A percentile compares a stretch with the other conserved stretches of the same genome.
Conservation (phyloP, 2,888 invertebrate species). For the Serripes groenlandicus region DNA sequence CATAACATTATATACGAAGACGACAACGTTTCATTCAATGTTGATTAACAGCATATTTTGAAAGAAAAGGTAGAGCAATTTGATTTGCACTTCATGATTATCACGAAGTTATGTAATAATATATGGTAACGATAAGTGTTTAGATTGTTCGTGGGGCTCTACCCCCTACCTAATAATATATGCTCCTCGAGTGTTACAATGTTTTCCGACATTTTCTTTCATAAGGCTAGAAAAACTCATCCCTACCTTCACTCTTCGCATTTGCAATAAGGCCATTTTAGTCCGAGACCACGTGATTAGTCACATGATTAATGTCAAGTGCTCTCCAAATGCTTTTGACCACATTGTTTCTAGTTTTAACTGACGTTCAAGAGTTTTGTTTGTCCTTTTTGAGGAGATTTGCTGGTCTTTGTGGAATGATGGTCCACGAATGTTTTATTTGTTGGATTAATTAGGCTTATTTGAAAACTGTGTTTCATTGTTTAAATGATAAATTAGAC, state of each 20-base stretch:
- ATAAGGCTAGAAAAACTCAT: not conserved
- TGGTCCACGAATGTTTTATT: constrained; percentile 7
- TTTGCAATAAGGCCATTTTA: too few relatives aligned
- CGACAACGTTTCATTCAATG: too few relatives aligned
- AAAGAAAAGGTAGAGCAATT: too few relatives aligned
- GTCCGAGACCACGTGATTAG: too few relatives aligned
- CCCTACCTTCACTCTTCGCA: too few relatives aligned
- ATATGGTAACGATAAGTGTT: not conserved
- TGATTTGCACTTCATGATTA: too few relatives aligned
- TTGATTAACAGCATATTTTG: too few relatives aligned
- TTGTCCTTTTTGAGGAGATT: not conserved
- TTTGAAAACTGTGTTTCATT: constrained; percentile 6
- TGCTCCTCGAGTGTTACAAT: not conserved
- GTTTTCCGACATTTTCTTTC: not conserved
- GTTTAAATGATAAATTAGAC: constrained; percentile 13
- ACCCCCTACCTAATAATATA: not conserved
- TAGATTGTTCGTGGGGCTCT: not conserved
- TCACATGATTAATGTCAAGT: too few relatives aligned
- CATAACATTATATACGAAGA: too few relatives aligned
- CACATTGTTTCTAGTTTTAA: not conserved
- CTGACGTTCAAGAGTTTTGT: constrained; percentile 14
- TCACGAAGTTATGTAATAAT: too few relatives aligned
- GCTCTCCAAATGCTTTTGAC: too few relatives aligned
- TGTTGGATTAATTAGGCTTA: constrained; percentile 15
- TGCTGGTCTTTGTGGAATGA: not conserved